phyloP scores from a whole-genome alignment of 1,140 invertebrate genomes.

The Camponotus pennsylvanicus region DNA sequence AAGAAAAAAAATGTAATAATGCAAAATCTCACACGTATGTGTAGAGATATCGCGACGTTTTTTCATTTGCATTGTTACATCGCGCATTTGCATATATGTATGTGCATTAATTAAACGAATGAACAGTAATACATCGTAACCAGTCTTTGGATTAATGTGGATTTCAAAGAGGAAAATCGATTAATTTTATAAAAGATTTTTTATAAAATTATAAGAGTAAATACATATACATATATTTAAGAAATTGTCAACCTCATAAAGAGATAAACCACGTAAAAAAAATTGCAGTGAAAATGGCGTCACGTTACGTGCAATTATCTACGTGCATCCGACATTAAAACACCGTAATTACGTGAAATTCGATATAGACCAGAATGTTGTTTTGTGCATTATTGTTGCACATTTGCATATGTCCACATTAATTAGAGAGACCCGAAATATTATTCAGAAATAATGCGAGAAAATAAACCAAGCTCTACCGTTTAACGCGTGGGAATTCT shows the following conservation, averaged over 20 bases:
- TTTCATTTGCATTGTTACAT: neutral
- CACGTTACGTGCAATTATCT: constrained; percentile 7
- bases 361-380: constrained; percentile 5
- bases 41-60: neutral
- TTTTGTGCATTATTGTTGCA: constrained; percentile 13
- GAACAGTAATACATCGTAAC: neutral
- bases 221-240: neutral
- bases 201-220: neutral
- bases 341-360: constrained; percentile 32
- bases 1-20: neutral
- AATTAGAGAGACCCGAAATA: constrained; percentile 44
- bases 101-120: constrained; percentile 3
- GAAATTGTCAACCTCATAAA: neutral
- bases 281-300: neutral
- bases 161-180: neutral
- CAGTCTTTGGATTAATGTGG: neutral
- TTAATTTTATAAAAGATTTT: neutral
- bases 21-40: neutral
- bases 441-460: constrained; percentile 25
- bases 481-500: neutral
- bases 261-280: neutral
- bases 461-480: neutral
- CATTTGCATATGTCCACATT: constrained; percentile 52
- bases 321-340: constrained; percentile 24
- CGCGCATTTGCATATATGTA: constrained; percentile 4